Conservation (phyloP, 2,888 invertebrate genomes). For the Eupithecia dodoneata region DNA sequence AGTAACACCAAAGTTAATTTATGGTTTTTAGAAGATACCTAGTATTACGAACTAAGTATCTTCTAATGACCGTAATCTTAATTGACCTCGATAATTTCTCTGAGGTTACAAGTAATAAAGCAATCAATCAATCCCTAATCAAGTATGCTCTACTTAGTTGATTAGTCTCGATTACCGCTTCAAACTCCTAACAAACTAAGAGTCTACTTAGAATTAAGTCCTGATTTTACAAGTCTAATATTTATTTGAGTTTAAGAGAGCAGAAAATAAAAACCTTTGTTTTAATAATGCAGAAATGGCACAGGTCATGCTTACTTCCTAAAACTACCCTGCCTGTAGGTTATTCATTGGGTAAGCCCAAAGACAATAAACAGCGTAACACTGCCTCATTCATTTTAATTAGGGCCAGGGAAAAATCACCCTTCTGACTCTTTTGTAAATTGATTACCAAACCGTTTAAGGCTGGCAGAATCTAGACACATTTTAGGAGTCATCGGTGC, state of each 20-base stretch:
- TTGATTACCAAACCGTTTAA: slow-evolving; percentile 1
- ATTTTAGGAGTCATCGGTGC: slow-evolving; percentile 49
- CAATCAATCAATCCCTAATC: slow-evolving; percentile 31
- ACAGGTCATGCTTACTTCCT: not conserved
- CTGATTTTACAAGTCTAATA: not conserved
- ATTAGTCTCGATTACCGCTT: slow-evolving; percentile 1
- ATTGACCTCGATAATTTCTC: slow-evolving; percentile 26
- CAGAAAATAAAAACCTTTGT: not conserved
- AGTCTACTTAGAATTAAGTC: not conserved
- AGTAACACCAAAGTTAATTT: not conserved
- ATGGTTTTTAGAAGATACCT: too few relatives aligned
- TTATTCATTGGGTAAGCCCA: not conserved
- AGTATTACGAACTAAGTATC: not conserved
- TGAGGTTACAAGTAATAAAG: slow-evolving; percentile 25
- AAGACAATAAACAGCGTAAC: not conserved
- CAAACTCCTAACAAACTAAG: not conserved
- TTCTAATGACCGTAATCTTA: slow-evolving; percentile 16
- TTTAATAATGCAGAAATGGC: not conserved
- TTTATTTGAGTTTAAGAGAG: not conserved
- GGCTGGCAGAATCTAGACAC: slow-evolving; percentile 45
- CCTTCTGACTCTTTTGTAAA: slow-evolving; percentile 16
- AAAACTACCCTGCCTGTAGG: not conserved
- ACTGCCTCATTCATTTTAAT: slow-evolving; percentile 17
- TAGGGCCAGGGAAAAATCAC: slow-evolving; percentile 2
- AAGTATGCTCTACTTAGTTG: slow-evolving; percentile 19